phyloP scores from a whole-genome alignment of 2,113 vertebrate species.

The Chloebia gouldiae region DNA sequence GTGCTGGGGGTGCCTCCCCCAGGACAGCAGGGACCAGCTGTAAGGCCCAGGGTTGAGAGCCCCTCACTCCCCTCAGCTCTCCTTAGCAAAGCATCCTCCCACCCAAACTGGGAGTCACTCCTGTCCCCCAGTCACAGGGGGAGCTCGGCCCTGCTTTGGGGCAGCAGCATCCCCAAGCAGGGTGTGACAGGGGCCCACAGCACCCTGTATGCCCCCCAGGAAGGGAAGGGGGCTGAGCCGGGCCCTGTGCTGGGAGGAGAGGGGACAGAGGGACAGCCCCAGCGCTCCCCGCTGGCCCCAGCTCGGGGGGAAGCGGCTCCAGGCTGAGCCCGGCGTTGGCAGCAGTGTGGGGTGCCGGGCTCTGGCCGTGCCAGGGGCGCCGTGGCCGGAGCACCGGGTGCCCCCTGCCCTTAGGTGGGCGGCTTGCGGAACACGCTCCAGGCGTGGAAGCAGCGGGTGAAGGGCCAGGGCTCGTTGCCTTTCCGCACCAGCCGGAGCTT shows the following conservation, averaged over 20 bases:
- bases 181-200: not conserved
- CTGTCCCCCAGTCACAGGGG: not conserved
- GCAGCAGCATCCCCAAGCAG: not conserved
- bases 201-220: accelerated
- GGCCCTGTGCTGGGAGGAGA: accelerated
- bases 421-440: conserved; percentile 91
- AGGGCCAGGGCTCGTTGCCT: conserved; percentile 92
- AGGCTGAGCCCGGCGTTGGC: not conserved
- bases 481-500: conserved; percentile 95
- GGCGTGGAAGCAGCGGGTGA: conserved; percentile 95
- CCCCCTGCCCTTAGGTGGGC: conserved; percentile 54
- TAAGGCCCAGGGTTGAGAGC: not conserved
- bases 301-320: accelerated
- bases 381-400: accelerated
- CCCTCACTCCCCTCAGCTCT: not conserved
- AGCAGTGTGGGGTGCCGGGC: not conserved
- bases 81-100: conserved; percentile 9
- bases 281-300: not conserved
- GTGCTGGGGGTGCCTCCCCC: not conserved
- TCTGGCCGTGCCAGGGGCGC: accelerated
- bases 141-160: not conserved
- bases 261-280: not conserved
- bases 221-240: not conserved
- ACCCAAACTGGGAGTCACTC: not conserved
- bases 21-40: not conserved